Percentiles rank a stretch among this genome's conserved stretches.
phyloP scores from a whole-genome alignment of 2,888 invertebrate species.

The Standfussiana lucernea region DNA sequence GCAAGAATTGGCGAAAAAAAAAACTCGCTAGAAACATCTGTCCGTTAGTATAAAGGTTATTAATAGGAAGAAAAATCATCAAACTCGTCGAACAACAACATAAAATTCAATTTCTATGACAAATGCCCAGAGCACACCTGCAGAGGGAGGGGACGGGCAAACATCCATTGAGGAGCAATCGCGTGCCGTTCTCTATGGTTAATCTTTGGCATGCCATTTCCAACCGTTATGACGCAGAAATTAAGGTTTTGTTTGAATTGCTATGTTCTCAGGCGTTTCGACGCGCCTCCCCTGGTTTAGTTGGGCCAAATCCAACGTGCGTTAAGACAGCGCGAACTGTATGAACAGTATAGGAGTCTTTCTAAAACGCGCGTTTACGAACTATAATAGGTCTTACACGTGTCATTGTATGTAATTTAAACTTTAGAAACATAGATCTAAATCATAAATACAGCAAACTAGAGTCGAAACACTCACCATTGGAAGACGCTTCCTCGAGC shows the following conservation, averaged over 20 bases:
- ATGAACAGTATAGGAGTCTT: neutral
- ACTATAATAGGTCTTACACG: neutral
- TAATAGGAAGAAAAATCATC: too few species aligned
- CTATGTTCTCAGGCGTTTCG: too few species aligned
- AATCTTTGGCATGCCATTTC: neutral
- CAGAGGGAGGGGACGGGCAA: neutral
- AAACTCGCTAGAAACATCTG: neutral
- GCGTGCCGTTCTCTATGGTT: neutral
- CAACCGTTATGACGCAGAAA: neutral
- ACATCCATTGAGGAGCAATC: neutral
- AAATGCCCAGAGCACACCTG: neutral
- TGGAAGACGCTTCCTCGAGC: slow-evolving; percentile 81
- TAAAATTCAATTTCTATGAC: neutral
- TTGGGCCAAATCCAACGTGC: neutral
- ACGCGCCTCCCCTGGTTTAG: too few species aligned
- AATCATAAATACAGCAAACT: neutral
- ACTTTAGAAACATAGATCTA: neutral
- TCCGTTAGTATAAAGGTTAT: neutral
- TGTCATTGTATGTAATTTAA: neutral
- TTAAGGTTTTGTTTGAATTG: neutral
- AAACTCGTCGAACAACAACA: neutral
- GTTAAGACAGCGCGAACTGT: too few species aligned
- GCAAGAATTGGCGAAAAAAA: neutral
- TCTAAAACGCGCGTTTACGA: neutral
- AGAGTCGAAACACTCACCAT: slow-evolving; percentile 69